These are phyloP conservation scores for Dasyurus viverrinus DNA, from an alignment of 2,113 vertebrate species.

Conservation along the genomic window DNA sequence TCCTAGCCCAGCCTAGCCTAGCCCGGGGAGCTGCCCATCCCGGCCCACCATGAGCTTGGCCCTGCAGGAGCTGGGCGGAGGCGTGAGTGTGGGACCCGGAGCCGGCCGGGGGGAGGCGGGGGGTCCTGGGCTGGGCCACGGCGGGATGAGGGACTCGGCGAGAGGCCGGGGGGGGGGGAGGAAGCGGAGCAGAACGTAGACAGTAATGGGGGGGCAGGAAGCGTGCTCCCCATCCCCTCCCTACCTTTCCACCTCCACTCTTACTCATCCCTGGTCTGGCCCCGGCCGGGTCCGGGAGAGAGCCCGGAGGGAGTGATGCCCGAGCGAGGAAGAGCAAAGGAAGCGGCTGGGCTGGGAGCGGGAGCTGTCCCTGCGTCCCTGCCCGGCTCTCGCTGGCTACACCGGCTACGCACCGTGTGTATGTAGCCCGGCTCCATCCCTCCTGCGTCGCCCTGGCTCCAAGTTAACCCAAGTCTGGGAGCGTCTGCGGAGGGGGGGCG, in stretches of 20 bases:
- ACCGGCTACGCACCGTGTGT: neutral
- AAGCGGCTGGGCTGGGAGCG: neutral
- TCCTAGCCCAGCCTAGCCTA: slow-evolving; percentile 4
- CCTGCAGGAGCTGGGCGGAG: slow-evolving; percentile 83
- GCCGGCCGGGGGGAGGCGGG: neutral
- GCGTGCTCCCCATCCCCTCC: neutral
- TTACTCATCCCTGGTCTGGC: neutral
- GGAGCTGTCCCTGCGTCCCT: neutral
- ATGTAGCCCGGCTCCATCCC: neutral
- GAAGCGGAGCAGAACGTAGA: neutral
- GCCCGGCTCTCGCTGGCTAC: neutral
- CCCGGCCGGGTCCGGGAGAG: neutral
- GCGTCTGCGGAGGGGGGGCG: neutral
- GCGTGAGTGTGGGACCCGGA: slow-evolving; percentile 65
- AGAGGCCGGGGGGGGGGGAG: neutral
- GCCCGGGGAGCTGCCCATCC: slow-evolving; percentile 56
- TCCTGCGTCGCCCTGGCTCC: neutral
- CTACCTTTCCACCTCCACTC: neutral
- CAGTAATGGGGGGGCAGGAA: neutral
- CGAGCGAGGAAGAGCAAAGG: neutral
- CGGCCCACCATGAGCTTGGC: slow-evolving; percentile 83
- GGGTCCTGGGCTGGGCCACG: neutral
- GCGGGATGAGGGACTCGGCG: neutral
- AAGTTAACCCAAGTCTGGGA: neutral
- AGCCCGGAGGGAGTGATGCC: neutral